Base-by-base conservation (phyloP, 2,888 invertebrate genomes). In the Archips xylosteana region DNA sequence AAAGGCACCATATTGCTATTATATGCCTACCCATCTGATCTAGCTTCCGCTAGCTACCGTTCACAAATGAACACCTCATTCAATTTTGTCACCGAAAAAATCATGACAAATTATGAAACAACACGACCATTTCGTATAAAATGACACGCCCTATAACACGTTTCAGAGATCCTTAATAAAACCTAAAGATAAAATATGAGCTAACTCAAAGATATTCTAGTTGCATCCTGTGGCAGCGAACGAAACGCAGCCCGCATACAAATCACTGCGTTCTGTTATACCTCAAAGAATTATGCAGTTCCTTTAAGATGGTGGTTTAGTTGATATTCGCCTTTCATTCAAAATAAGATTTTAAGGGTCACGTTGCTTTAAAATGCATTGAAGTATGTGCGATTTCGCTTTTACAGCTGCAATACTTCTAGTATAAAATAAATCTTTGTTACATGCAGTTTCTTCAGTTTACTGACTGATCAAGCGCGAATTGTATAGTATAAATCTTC, bases 261-360 rank as follows among this genome's bases (percentile, higher is more conserved):
- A 68, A 73, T 72, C 8, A 34, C 47, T 54, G 63, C 68, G 49
- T 68, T 73, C 67, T 68, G 72, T 73, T 73, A 73, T 62, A 68
- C 39, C 68, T 32, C 36, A 36, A 36, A 15, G 49, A 36, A 65
- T 65, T 34, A 65, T 65, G 65, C 51, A 36, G 65, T 15, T 36
- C 42, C 23, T 23, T 65, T 39, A 42, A 45, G 32, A 47, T 32
- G 42, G n/a, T 34, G 62, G 45, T 39, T 12, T 42, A 45, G 8
- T 42, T 1, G 63, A n/a, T 23, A 63, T 63, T 63, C 23, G 15
- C 45, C 62, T 62, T 62, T 45, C 42, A 62, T 63, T 47, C 13
- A 32, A 32, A 23, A 8, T 54, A 8, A 57, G 57, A 54, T 54
- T 54, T 54, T 23, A 54, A 23, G 49, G 13, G n/a, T 13, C 13